These are phyloP conservation scores for Cyclura pinguis DNA, from an alignment of 2,797 vertebrate species.

Conservation along the genomic window DNA sequence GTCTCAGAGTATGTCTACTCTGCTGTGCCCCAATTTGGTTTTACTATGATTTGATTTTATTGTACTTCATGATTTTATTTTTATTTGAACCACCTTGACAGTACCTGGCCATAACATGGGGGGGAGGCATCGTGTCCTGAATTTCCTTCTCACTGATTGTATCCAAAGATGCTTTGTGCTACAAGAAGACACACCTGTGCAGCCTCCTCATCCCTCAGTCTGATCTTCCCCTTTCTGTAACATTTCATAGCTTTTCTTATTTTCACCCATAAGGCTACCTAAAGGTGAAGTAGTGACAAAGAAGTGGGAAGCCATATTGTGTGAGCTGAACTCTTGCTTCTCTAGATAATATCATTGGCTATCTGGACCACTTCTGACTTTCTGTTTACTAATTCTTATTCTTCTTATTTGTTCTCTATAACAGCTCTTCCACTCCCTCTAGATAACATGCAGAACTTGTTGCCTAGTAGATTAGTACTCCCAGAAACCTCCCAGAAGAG, in stretches of 20 bases:
- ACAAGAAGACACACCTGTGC: background rate
- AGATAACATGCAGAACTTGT: too few relatives aligned
- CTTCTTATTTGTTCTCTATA: too few relatives aligned
- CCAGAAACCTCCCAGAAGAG: too few relatives aligned
- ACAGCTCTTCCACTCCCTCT: too few relatives aligned
- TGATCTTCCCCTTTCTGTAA: background rate
- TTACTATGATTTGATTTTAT: background rate
- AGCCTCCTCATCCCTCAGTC: too few relatives aligned
- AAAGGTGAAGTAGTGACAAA: background rate
- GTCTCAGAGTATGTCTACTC: slow-evolving; percentile 58
- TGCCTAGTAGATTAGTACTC: too few relatives aligned
- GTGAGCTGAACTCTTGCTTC: background rate
- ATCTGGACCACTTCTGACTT: background rate
- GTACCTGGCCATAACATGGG: background rate
- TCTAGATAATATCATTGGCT: background rate
- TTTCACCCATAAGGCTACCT: background rate
- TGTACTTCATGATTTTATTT: background rate
- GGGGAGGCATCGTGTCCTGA: background rate
- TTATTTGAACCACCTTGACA: background rate
- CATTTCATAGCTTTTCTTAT: background rate
- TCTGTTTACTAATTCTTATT: background rate
- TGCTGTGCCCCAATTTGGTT: slow-evolving; percentile 11
- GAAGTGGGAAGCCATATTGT: background rate
- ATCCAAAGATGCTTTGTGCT: background rate
- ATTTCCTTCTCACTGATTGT: background rate